Conservation (phyloP, 2,113 vertebrate species). For the Notechis scutatus region DNA sequence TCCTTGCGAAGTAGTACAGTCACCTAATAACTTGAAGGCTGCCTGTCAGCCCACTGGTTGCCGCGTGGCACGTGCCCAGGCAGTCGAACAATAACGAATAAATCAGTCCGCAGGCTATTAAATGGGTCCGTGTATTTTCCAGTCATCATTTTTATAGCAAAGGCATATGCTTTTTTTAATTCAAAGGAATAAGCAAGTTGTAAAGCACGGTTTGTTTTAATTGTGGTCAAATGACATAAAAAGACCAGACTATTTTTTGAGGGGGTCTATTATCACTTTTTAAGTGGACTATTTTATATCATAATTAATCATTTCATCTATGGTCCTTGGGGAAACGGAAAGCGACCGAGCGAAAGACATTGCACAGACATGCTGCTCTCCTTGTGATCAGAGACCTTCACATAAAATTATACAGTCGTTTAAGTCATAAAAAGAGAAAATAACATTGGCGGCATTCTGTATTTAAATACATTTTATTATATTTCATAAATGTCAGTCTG, state of each 20-base stretch:
- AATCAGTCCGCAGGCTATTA: conserved; percentile 97
- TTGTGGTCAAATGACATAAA: conserved; percentile 78
- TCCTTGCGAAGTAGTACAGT: conserved; percentile 86
- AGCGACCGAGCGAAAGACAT: not conserved
- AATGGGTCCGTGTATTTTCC: conserved; percentile 87
- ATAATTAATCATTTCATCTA: conserved; percentile 74
- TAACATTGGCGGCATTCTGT: conserved; percentile 69
- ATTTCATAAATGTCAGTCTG: too few relatives aligned
- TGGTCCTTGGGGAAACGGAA: conserved; percentile 51
- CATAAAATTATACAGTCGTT: conserved; percentile 76
- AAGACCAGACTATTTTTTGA: conserved; percentile 64
- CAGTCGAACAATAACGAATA: conserved; percentile 98
- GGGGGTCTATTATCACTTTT: conserved; percentile 19
- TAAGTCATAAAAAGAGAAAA: conserved; percentile 68
- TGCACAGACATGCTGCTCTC: not conserved
- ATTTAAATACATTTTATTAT: conserved; percentile 80
- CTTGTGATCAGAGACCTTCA: conserved; percentile 67
- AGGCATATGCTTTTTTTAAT: conserved; percentile 87
- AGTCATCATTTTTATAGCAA: conserved; percentile 92
- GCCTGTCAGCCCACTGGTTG: conserved; percentile 82
- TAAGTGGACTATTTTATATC: conserved; percentile 78
- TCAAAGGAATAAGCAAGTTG: conserved; percentile 86
- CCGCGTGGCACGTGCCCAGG: conserved; percentile 80
- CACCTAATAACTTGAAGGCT: conserved; percentile 89
- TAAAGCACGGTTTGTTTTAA: conserved; percentile 81